A percentile compares a stretch with the other conserved stretches of the same genome.
These are phyloP conservation scores for Catharus minimus DNA, from an alignment of 2,113 vertebrate genomes.

Conservation along the genomic window DNA sequence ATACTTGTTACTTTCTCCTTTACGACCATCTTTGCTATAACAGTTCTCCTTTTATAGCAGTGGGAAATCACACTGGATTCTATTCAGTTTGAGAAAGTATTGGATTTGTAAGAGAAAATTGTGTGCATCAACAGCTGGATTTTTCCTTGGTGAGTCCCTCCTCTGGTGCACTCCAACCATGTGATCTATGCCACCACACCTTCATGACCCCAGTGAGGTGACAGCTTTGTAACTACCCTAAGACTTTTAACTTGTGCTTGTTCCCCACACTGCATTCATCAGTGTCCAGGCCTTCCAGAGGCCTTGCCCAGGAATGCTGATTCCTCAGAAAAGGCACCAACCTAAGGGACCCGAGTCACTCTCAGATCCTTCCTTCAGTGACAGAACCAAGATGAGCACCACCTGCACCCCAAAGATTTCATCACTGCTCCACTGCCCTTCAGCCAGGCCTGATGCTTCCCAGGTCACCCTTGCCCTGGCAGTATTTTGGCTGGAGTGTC, in stretches of 20 bases:
- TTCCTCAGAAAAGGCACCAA: neutral
- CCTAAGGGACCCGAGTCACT: neutral
- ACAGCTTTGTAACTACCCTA: neutral
- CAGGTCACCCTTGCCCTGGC: neutral
- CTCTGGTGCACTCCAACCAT: neutral
- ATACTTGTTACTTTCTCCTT: neutral
- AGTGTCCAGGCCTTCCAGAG: neutral
- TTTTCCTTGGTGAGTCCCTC: neutral
- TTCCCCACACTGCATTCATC: rapidly evolving
- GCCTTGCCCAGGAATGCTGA: neutral
- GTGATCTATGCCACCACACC: neutral
- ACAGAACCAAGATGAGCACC: neutral
- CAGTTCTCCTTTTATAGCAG: neutral
- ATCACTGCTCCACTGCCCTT: neutral
- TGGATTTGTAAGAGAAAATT: neutral
- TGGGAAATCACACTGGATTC: neutral
- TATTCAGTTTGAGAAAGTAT: neutral
- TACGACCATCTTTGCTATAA: neutral
- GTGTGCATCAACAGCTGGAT: neutral
- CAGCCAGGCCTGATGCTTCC: neutral
- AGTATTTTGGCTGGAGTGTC: neutral
- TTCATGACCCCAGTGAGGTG: neutral
- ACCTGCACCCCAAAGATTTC: neutral
- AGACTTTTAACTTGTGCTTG: neutral
- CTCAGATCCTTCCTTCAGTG: neutral